Conservation (phyloP, 2,797 vertebrate genomes). For the Xenentodon cancila region DNA sequence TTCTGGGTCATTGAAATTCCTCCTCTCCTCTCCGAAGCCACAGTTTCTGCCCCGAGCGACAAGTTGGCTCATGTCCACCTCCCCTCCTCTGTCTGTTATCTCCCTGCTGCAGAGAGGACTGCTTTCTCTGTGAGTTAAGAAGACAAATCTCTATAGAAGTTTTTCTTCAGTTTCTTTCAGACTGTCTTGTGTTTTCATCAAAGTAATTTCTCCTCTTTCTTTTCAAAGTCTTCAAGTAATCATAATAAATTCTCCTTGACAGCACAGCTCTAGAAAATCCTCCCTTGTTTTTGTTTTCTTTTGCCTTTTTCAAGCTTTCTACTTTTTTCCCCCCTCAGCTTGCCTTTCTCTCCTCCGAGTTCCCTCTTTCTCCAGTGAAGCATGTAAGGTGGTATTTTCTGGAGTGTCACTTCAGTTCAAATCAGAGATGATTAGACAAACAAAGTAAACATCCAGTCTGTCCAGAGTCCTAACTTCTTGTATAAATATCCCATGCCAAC, state of each 20-base stretch:
- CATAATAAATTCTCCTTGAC: conserved; percentile 36
- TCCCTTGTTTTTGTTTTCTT: conserved; percentile 40
- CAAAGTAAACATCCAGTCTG: conserved; percentile 66
- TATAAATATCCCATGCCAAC: conserved; percentile 52
- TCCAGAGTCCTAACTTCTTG: conserved; percentile 55
- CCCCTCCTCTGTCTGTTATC: conserved; percentile 55
- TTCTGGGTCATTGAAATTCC: conserved; percentile 79
- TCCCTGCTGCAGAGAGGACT: conserved; percentile 51
- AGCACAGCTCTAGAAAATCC: conserved; percentile 40
- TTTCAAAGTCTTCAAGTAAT: conserved; percentile 27
- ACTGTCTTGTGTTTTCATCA: conserved; percentile 27
- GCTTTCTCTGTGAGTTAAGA: conserved; percentile 24
- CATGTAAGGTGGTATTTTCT: conserved; percentile 42
- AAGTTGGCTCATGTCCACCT: conserved; percentile 76
- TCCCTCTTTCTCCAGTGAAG: conserved; percentile 40
- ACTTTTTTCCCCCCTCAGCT: conserved; percentile 5
- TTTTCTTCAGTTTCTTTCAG: conserved; percentile 16
- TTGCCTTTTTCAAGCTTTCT: not conserved
- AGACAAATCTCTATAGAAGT: conserved; percentile 39
- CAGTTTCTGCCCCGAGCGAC: conserved; percentile 62
- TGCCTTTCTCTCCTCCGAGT: conserved; percentile 25
- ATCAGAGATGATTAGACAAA: conserved; percentile 63
- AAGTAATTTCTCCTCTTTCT: not conserved
- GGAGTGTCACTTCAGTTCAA: conserved; percentile 59
- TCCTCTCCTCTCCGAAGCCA: conserved; percentile 61